Evolutionary conservation across 2,888 invertebrate species (phyloP).

Genomic region (Neuroscelio doddi): DNA sequence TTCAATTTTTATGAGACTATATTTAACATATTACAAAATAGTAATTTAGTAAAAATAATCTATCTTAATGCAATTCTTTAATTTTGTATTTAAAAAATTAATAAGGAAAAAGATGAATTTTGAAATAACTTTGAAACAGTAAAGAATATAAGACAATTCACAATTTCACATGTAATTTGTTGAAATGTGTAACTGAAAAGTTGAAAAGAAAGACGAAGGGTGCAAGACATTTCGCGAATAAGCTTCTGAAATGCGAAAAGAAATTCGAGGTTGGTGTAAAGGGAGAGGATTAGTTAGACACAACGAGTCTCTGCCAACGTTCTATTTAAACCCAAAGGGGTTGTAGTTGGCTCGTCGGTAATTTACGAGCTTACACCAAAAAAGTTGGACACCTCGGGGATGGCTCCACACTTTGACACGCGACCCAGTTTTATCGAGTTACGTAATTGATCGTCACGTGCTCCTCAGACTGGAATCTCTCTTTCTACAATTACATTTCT

Average conservation of each 20-base stretch:
- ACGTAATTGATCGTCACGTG: constrained; percentile 66
- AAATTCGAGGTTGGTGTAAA: constrained; percentile 19
- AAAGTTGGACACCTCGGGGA: constrained; percentile 67
- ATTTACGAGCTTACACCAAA: constrained; percentile 68
- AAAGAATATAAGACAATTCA: too few species aligned
- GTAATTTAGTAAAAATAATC: too few species aligned
- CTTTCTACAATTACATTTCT: constrained; percentile 16
- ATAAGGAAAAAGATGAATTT: too few species aligned
- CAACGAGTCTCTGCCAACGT: constrained; percentile 64
- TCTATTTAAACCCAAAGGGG: constrained; percentile 67
- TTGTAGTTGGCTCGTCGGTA: constrained; percentile 61
- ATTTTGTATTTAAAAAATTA: too few species aligned
- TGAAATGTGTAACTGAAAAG: background rate
- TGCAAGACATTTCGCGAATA: constrained; percentile 7
- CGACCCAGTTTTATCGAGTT: constrained; percentile 69
- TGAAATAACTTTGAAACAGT: too few species aligned
- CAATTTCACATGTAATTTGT: too few species aligned
- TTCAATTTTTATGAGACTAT: too few species aligned
- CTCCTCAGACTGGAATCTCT: constrained; percentile 46
- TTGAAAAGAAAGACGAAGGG: background rate
- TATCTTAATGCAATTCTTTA: too few species aligned
- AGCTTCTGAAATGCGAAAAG: constrained; percentile 16
- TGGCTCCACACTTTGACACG: constrained; percentile 68
- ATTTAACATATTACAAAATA: too few species aligned
- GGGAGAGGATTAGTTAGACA: constrained; percentile 43